A percentile compares a stretch with the other conserved stretches of the same genome.
phyloP scores from a whole-genome alignment of 2,797 vertebrate species.

The Scyliorhinus canicula region DNA sequence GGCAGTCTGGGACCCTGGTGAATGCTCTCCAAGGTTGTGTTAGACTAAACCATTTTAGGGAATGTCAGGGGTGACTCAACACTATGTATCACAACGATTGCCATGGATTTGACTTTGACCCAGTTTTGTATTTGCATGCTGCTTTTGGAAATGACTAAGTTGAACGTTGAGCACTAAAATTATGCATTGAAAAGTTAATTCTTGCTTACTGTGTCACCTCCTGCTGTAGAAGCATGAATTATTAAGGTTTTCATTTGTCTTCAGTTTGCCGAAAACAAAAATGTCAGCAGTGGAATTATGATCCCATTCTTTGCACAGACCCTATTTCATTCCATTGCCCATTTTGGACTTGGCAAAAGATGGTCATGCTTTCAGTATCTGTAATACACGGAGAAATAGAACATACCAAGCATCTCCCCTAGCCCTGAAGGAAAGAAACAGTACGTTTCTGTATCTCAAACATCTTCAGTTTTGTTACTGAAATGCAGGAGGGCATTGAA shows the following conservation, averaged over 20 bases:
- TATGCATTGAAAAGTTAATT: not conserved
- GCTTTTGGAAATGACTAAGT: not conserved
- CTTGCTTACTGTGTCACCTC: not conserved
- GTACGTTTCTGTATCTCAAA: not conserved
- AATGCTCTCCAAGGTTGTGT: not conserved
- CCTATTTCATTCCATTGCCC: not conserved
- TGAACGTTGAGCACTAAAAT: not conserved
- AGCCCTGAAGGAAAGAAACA: not conserved
- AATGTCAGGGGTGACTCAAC: not conserved
- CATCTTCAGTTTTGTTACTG: not conserved
- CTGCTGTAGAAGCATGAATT: not conserved
- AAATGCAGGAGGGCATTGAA: not conserved
- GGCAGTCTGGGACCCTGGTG: not conserved
- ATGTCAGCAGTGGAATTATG: not conserved
- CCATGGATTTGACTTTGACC: not conserved
- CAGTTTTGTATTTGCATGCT: not conserved
- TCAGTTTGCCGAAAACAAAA: not conserved
- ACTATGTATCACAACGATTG: not conserved
- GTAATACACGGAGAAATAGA: not conserved
- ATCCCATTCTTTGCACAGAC: not conserved
- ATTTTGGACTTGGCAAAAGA: not conserved
- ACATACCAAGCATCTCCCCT: not conserved
- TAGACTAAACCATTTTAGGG: not conserved
- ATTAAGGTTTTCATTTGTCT: conserved; percentile 3
- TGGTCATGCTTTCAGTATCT: not conserved